phyloP scores from a whole-genome alignment of 53 echinoderm and acorn worm species.

The Patiria pectinifera region DNA sequence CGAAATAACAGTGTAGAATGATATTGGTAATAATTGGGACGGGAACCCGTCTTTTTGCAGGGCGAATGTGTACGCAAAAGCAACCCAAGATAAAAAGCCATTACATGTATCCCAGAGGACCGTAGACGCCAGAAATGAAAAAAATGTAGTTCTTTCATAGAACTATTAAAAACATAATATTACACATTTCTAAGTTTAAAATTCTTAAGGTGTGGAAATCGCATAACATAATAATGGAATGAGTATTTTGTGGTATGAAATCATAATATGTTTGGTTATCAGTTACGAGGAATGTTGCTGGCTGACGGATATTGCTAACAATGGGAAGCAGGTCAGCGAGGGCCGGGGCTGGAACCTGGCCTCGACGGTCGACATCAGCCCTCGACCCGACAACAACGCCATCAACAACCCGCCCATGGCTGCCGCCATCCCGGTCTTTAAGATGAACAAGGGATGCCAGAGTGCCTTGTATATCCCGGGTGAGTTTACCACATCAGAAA shows the following conservation, averaged over 20 bases:
- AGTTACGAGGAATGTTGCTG: conserved; percentile 52
- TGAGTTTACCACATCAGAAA: neutral
- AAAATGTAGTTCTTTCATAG: too few relatives aligned
- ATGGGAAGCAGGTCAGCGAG: neutral
- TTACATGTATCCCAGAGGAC: too few relatives aligned
- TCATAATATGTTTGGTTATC: neutral
- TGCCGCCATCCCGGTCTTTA: conserved; percentile 48
- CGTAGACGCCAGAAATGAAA: too few relatives aligned
- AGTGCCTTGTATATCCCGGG: conserved; percentile 59
- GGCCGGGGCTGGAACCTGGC: conserved; percentile 58
- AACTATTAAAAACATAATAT: too few relatives aligned
- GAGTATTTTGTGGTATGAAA: neutral
- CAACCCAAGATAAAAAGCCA: too few relatives aligned
- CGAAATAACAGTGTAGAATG: too few relatives aligned
- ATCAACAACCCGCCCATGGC: conserved; percentile 57
- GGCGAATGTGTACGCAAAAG: too few relatives aligned
- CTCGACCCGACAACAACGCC: conserved; percentile 39
- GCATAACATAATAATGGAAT: too few relatives aligned
- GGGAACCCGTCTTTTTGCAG: too few relatives aligned
- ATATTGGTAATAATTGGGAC: too few relatives aligned
- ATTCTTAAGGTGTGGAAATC: too few relatives aligned
- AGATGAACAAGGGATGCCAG: conserved; percentile 58
- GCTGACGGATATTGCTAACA: conserved; percentile 28
- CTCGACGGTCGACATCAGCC: conserved; percentile 52
- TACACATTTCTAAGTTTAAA: too few relatives aligned